A percentile compares a stretch with the other conserved stretches of the same genome.
phyloP scores from a whole-genome alignment of 1,140 invertebrate genomes.

The Tetranychus urticae region DNA sequence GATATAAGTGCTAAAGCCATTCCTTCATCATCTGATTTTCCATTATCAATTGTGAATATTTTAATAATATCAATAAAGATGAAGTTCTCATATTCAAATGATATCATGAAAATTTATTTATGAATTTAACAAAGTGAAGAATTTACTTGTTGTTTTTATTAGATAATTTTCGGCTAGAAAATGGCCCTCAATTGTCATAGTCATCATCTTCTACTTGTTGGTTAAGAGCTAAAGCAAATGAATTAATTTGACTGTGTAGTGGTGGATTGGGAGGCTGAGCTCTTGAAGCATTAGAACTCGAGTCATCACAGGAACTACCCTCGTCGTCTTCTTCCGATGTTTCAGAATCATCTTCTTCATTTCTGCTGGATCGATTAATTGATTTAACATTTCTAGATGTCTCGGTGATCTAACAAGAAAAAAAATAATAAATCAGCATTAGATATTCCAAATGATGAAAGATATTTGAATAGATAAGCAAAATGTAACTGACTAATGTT shows the following conservation, averaged over 20 bases:
- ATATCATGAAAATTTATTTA: neutral
- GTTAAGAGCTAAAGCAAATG: neutral
- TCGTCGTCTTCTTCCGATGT: neutral
- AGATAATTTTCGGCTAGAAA: neutral
- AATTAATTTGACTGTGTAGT: neutral
- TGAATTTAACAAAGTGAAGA: neutral
- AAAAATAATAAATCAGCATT: neutral
- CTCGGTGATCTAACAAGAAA: neutral
- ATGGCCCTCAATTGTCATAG: neutral
- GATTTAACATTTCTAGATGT: neutral
- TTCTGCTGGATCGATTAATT: neutral
- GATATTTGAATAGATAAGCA: too few relatives aligned
- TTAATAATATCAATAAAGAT: too few relatives aligned
- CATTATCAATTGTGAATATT: too few relatives aligned
- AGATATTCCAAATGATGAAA: too few relatives aligned
- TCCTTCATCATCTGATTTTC: too few relatives aligned
- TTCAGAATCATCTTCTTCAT: neutral
- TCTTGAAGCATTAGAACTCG: neutral
- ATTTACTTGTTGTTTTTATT: neutral
- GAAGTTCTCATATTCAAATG: too few relatives aligned
- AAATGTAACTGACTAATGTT: too few relatives aligned
- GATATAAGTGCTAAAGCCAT: too few relatives aligned
- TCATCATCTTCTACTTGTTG: conserved; percentile 1
- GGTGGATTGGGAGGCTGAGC: neutral
- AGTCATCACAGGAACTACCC: neutral